A percentile compares a stretch with the other conserved stretches of the same genome.
Conservation (phyloP, 2,888 invertebrate genomes). For the Frankliniella intonsa region DNA sequence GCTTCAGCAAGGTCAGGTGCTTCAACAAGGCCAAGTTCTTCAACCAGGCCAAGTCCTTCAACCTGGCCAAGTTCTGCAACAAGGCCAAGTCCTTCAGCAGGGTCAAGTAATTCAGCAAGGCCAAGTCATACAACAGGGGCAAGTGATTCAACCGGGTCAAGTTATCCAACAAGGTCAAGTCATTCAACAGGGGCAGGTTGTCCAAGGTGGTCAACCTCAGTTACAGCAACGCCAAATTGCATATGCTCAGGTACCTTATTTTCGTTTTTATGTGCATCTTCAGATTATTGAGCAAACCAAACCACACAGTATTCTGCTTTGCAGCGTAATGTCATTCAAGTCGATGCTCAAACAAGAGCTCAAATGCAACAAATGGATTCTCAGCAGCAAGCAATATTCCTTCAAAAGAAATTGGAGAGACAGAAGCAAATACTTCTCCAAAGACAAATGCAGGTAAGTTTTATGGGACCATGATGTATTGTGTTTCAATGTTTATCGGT, state of each 20-base stretch:
- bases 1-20: conserved; percentile 33
- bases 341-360: conserved; percentile 78
- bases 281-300: neutral
- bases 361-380: conserved; percentile 78
- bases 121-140: conserved; percentile 40
- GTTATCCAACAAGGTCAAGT: conserved; percentile 30
- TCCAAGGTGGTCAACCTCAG: conserved; percentile 35
- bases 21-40: conserved; percentile 32
- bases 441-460: conserved; percentile 51
- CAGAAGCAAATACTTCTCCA: conserved; percentile 55
- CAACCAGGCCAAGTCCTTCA: conserved; percentile 38
- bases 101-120: conserved; percentile 39
- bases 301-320: too few species aligned
- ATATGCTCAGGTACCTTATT: conserved; percentile 3
- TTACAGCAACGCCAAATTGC: conserved; percentile 44
- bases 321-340: conserved; percentile 67
- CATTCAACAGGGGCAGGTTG: conserved; percentile 38
- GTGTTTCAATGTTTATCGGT: too few species aligned
- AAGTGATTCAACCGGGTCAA: conserved; percentile 34
- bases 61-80: conserved; percentile 39
- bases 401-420: conserved; percentile 67
- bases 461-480: neutral
- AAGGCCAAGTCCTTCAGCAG: conserved; percentile 39
- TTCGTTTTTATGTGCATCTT: neutral
- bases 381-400: conserved; percentile 72